A percentile compares a stretch with the other conserved stretches of the same genome.
These are phyloP conservation scores for Andrena fulva DNA, from an alignment of 2,888 invertebrate genomes.

Conservation along the genomic window DNA sequence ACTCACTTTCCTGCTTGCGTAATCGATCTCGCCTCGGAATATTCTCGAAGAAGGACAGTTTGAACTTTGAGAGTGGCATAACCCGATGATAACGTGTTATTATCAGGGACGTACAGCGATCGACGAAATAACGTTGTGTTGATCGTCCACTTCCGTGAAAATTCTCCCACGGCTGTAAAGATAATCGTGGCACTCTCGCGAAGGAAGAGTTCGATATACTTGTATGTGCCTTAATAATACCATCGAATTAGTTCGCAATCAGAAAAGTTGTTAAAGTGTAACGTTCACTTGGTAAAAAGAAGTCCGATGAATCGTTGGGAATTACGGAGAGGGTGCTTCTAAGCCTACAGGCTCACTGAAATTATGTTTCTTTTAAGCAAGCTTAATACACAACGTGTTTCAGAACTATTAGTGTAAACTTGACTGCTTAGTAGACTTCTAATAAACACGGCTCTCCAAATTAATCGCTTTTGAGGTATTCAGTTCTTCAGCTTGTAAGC, in stretches of 20 bases:
- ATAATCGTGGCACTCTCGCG: slow-evolving; percentile 3
- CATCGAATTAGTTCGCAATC: not conserved
- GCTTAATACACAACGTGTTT: not conserved
- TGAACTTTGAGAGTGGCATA: slow-evolving; percentile 4
- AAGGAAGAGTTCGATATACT: not conserved
- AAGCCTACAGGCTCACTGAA: not conserved
- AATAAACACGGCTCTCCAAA: not conserved
- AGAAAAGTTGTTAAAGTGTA: not conserved
- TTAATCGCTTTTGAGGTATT: not conserved
- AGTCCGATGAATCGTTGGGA: not conserved
- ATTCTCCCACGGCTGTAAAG: slow-evolving; percentile 19
- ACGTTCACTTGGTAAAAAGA: not conserved
- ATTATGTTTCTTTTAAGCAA: not conserved
- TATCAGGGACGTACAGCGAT: slow-evolving; percentile 31
- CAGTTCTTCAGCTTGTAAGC: not conserved
- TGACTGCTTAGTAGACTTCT: not conserved
- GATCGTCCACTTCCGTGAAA: slow-evolving; percentile 47
- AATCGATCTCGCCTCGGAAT: slow-evolving; percentile 7
- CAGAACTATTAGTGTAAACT: not conserved
- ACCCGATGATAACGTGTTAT: slow-evolving; percentile 32
- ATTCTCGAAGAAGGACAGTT: slow-evolving; percentile 28
- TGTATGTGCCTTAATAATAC: slow-evolving; percentile 13
- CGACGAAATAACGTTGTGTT: slow-evolving; percentile 25
- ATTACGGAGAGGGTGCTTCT: not conserved
- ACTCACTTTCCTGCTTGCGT: slow-evolving; percentile 13